Evolutionary conservation across 2,113 vertebrate species (phyloP), one percentile per base, ranked within the genome.

Genomic region (Bufo bufo): DNA sequence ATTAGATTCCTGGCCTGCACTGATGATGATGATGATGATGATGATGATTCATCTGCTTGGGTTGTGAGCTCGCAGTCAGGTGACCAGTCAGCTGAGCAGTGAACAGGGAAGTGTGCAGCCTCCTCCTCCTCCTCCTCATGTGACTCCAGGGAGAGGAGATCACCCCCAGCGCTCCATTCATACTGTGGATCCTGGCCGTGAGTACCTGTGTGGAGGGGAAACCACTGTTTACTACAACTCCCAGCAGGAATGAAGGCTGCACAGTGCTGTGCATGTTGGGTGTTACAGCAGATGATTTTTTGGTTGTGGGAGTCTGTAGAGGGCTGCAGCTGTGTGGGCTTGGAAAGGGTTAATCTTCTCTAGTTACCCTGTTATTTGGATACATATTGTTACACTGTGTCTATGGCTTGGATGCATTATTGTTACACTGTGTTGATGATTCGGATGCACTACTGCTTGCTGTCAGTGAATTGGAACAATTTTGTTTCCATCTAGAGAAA

Each of bases 1-100:
- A 7, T 19, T 1, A 19, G 4, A 19, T 65, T 19, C 2, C n/a
- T 7, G 4, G 2, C 63, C 63, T 65, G 11, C 13, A 3, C 56
- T 58, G 56, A 10, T 58, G 56, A 7, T 58, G 56, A 6, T 58
- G 56, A 6, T 58, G 52, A 10, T 54, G 52, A 54, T 54, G 52
- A 54, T 54, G 52, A 54, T 54, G 56, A 7, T 7, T 7, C 3
- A 12, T 58, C 56, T 7, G 33, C 33, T 33, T 47, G 47, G 59
- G 54, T 17, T 20, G 33, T 63, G 58, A 16, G 16, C 63, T n/a
- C 6, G 43, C 13, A 77, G 75, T 86, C 85, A 79, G 75, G 75
- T 86, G 75, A 86, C 75, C 71, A 4, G 75, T 86, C 85, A 86
- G 75, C 85, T 86, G 85, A 79, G 56, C 74, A 10, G 43, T 17